Evolutionary conservation across 1,140 invertebrate genomes (phyloP), one percentile per base, ranked within the genome.

Genomic region (Pachypeltis micranthus): DNA sequence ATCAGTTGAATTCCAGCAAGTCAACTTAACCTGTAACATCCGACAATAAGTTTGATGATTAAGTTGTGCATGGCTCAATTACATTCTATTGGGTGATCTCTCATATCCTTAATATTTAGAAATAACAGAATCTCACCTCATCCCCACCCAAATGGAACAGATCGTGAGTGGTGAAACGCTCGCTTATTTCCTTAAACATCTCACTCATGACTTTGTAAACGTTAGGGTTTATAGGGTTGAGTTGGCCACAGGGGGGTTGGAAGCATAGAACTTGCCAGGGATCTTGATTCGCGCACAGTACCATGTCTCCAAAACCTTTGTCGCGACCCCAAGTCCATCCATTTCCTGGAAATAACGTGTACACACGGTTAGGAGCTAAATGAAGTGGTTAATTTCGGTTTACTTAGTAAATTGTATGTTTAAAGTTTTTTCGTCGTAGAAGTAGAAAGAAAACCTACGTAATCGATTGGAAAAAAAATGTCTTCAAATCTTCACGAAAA

Each of bases 101-200:
- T n/a, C n/a, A 14, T 4, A 44, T 10, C 59, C 23, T 2, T 24
- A 51, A 24, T 12, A 25, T 4, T 14, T 19, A 16, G 12, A 34
- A 51, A n/a, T n/a, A n/a, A n/a, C n/a, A n/a, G n/a, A n/a, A n/a
- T n/a, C 27, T 34, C 19, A 90, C 86, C 77, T 93, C 90, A 74
- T 93, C 90, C 1, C 90, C 90, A 12, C 90, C 90, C 77, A 92
- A 83, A 67, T 93, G 91, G 44, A 89, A 82, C 0, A 85, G 69
- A 63, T 84, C 80, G 4, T 78, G 79, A 1, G 74, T 72, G 0
- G 80, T 76, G 7, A 83, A 85, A 19, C 78, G 56, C 31, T 83
- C 79, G 0, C 83, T 75, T 0, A 91, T 76, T 69, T 91, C 88
- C 39, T 74, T 76, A 70, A 87, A 88, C 0, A 91, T 72, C 28